phyloP scores from a whole-genome alignment of 2,888 invertebrate species.

The Aromia moschata region DNA sequence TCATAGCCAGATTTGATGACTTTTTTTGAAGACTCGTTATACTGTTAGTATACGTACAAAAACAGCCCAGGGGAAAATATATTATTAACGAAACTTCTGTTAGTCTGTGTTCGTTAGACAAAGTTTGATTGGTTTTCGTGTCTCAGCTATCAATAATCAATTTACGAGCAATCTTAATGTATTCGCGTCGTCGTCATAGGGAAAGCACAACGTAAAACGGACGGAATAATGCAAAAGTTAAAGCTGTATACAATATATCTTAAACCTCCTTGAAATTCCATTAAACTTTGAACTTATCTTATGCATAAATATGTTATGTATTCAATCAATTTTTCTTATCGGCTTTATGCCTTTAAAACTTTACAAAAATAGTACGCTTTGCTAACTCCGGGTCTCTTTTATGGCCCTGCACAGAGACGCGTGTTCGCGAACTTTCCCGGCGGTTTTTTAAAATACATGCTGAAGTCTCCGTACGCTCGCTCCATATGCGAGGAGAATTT shows the following conservation, averaged over 20 bases:
- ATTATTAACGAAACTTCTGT: not conserved
- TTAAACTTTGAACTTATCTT: slow-evolving; percentile 45
- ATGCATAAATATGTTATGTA: slow-evolving; percentile 46
- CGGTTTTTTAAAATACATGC: not conserved
- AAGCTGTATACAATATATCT: slow-evolving; percentile 32
- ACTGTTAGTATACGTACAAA: too few species aligned
- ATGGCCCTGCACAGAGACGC: not conserved
- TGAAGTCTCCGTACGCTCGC: too few species aligned
- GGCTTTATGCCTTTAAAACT: slow-evolving; percentile 30
- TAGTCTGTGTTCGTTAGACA: not conserved
- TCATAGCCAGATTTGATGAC: too few species aligned
- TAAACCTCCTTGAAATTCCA: slow-evolving; percentile 41
- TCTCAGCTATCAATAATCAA: slow-evolving; percentile 5
- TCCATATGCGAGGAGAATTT: not conserved
- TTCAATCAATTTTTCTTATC: slow-evolving; percentile 44
- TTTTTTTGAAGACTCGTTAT: too few species aligned
- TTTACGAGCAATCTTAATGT: slow-evolving; percentile 4
- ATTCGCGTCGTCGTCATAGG: not conserved
- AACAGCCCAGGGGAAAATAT: too few species aligned
- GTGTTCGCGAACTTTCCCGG: not conserved
- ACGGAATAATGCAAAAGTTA: slow-evolving; percentile 20
- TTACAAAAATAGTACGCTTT: slow-evolving; percentile 13
- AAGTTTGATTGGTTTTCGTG: not conserved
- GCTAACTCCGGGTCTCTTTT: not conserved
- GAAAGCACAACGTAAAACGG: slow-evolving; percentile 12